A percentile compares a stretch with the other conserved stretches of the same genome.
These are phyloP conservation scores for Gerris lacustris DNA, from an alignment of 2,888 invertebrate genomes.

Conservation along the genomic window DNA sequence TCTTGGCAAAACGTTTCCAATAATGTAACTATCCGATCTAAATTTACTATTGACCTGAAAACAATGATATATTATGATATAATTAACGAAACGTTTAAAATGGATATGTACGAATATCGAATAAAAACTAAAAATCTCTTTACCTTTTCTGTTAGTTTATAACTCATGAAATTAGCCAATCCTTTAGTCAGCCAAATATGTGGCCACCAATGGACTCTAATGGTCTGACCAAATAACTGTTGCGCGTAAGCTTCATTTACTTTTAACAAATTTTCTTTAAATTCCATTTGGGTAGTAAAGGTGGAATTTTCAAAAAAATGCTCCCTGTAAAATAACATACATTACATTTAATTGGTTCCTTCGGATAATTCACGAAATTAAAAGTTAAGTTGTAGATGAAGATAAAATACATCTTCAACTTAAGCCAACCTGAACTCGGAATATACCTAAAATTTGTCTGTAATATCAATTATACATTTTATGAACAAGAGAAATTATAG, in stretches of 20 bases:
- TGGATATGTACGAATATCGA: too few relatives aligned
- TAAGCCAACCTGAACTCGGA: too few relatives aligned
- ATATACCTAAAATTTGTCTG: too few relatives aligned
- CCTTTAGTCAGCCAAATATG: neutral
- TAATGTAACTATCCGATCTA: neutral
- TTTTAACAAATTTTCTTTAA: neutral
- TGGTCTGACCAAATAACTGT: neutral
- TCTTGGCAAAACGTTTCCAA: neutral
- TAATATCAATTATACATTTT: too few relatives aligned
- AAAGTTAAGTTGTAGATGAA: too few relatives aligned
- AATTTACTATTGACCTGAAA: too few relatives aligned
- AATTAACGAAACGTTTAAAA: too few relatives aligned
- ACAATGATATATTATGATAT: too few relatives aligned
- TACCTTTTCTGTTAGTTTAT: neutral
- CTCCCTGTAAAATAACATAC: neutral
- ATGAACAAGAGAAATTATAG: too few relatives aligned
- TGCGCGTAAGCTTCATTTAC: neutral
- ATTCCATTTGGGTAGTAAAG: neutral
- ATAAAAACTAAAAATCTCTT: neutral
- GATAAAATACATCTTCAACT: too few relatives aligned
- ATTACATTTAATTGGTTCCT: too few relatives aligned
- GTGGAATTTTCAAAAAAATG: neutral
- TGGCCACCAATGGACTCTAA: neutral
- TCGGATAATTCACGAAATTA: too few relatives aligned
- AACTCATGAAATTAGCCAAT: neutral